These are phyloP conservation scores for Caenorhabditis brenneri DNA, from an alignment of 1,140 invertebrate genomes.

Conservation along the genomic window DNA sequence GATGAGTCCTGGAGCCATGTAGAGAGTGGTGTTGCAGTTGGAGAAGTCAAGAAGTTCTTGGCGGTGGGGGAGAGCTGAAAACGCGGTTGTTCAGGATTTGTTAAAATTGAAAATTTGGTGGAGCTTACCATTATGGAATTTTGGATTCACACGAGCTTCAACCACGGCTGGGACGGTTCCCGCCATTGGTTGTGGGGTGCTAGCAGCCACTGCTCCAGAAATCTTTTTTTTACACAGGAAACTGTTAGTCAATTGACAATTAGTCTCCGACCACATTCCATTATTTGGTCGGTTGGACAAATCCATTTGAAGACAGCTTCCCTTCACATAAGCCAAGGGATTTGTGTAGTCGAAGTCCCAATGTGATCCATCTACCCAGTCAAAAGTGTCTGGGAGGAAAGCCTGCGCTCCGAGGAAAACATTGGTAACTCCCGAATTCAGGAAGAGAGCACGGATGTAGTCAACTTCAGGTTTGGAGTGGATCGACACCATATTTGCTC, in stretches of 20 bases:
- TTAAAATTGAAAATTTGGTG: too few relatives aligned
- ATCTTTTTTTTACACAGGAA: not conserved
- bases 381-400: not conserved
- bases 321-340: not conserved
- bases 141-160: too few relatives aligned
- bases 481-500: not conserved
- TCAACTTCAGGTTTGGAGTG: not conserved
- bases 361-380: not conserved
- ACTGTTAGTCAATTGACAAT: not conserved
- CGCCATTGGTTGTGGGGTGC: too few relatives aligned
- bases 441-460: not conserved
- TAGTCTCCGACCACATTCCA: not conserved
- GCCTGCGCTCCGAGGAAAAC: not conserved
- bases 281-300: not conserved
- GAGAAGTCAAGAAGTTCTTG: not conserved
- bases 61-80: not conserved
- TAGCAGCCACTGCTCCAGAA: not conserved
- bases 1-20: not conserved
- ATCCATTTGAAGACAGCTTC: not conserved
- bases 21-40: not conserved
- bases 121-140: too few relatives aligned
- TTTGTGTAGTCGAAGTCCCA: not conserved
- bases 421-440: not conserved
- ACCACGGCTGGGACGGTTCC: too few relatives aligned
- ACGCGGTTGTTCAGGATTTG: too few relatives aligned